phyloP scores from a whole-genome alignment of 2,797 vertebrate genomes.

The Aplochiton taeniatus region DNA sequence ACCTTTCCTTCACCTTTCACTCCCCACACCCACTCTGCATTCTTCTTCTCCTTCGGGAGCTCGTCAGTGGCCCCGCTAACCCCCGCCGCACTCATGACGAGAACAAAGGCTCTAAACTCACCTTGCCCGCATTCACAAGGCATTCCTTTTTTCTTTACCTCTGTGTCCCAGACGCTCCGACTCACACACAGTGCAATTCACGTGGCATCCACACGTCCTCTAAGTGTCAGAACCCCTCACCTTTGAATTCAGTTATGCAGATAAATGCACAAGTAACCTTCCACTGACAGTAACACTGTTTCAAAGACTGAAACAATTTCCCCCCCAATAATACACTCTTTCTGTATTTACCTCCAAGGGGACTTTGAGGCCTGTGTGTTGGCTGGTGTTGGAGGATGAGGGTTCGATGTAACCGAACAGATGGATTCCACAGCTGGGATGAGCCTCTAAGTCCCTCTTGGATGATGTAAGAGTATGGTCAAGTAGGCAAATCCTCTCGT shows the following conservation, averaged over 20 bases:
- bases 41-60: not conserved
- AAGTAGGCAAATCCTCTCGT: not conserved
- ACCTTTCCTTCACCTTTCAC: slow-evolving; percentile 25
- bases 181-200: not conserved
- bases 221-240: not conserved
- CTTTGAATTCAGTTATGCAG: too few species aligned
- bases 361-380: too few species aligned
- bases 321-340: too few species aligned
- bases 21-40: not conserved
- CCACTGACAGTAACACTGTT: too few species aligned
- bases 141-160: not conserved
- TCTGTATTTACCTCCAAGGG: too few species aligned
- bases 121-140: not conserved
- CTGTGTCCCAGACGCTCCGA: not conserved
- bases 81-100: not conserved
- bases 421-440: slow-evolving; percentile 27
- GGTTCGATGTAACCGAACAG: slow-evolving; percentile 29
- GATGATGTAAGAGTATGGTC: not conserved
- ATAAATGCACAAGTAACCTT: too few species aligned
- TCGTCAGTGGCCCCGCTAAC: not conserved
- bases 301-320: too few species aligned
- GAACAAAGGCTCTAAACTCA: not conserved
- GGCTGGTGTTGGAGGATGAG: too few species aligned
- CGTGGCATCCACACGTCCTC: not conserved
- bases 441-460: slow-evolving; percentile 1